Evolutionary conservation across 2,797 vertebrate species (phyloP), one percentile per base, ranked within the genome.

Genomic region (Lycodopsis pacificus): DNA sequence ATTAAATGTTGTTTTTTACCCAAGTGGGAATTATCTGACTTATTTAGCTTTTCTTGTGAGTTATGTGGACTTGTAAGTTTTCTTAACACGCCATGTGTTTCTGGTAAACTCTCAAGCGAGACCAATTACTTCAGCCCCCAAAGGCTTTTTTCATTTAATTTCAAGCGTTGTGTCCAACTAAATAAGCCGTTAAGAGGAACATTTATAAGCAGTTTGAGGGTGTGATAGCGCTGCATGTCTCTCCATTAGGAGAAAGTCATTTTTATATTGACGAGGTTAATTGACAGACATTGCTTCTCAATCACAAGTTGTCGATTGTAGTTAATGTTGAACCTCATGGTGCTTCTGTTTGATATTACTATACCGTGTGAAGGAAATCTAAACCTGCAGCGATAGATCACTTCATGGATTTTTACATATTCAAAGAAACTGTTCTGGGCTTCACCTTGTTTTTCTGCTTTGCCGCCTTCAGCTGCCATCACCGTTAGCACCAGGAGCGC

Each of bases 391-490:
- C 25, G 20, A 20, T 11, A 4, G 2, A 38, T 48, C 1, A 20
- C 13, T 44, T n/a, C 27, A 3, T 40, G 2, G 1, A 59, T n/a
- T n/a, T 51, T 54, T 62, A 6, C 25, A 1, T 3, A 30, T 12
- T 20, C 3, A 6, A 72, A 32, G n/a, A 53, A 20, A 19, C 5
- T 51, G 0, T n/a, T 5, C 11, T 20, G 2, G 46, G 13, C 2
- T 11, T 79, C 89, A 95, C 95, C 95, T 94, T 93, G 91, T 92
- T 95, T 96, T 40, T 95, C 94, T 38, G 86, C 88, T 91, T 94
- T 95, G 34, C 93, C 94, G 68, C 91, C 93, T 73, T 95, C 95
- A 27, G 89, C 92, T 56, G 94, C 92, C 82, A 92, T 92, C 78
- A 80, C 92, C 1, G 93, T 83, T 7, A 95, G 78, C 82, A 94